phyloP scores from a whole-genome alignment of 2,888 invertebrate species.

The Eupithecia insigniata region DNA sequence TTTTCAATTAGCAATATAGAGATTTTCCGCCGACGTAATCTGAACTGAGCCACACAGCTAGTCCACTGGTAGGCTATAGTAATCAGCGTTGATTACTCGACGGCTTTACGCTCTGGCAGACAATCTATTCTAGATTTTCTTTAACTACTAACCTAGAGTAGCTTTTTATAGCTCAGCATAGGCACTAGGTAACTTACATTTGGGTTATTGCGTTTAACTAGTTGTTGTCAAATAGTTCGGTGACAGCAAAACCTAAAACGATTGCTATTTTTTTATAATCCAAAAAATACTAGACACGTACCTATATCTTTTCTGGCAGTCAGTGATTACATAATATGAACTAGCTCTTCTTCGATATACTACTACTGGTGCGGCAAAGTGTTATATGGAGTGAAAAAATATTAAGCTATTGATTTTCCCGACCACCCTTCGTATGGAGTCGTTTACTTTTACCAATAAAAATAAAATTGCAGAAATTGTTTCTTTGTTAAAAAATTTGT shows the following conservation, averaged over 20 bases:
- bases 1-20: slow-evolving; percentile 74
- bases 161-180: not conserved
- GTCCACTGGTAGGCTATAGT: slow-evolving; percentile 19
- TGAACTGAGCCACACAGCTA: slow-evolving; percentile 27
- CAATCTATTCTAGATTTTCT: not conserved
- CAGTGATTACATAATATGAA: not conserved
- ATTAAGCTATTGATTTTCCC: not conserved
- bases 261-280: not conserved
- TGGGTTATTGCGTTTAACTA: not conserved
- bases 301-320: not conserved
- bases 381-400: not conserved
- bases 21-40: slow-evolving; percentile 60
- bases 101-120: slow-evolving; percentile 11
- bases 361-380: not conserved
- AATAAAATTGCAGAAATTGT: not conserved
- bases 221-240: not conserved
- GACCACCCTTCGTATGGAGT: not conserved
- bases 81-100: slow-evolving; percentile 24
- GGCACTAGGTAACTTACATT: not conserved
- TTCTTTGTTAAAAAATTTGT: not conserved
- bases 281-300: no score
- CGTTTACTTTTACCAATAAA: not conserved
- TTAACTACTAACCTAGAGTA: not conserved
- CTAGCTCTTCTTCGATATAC: not conserved
- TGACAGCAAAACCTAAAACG: not conserved